Evolutionary conservation across 2,888 invertebrate species (phyloP), one percentile per base, ranked within the genome.

Genomic region (Pasiphila rectangulata): DNA sequence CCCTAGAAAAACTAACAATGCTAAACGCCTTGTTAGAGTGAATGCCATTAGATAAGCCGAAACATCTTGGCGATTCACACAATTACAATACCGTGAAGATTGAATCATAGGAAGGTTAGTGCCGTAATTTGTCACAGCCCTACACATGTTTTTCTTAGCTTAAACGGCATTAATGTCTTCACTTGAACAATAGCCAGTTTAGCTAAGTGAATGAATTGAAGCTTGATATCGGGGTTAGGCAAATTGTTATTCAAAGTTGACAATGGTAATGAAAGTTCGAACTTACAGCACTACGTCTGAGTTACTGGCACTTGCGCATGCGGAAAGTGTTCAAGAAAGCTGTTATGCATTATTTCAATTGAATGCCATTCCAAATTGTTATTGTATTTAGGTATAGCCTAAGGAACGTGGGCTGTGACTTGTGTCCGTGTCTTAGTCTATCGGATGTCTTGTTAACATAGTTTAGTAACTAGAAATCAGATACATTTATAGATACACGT

Each of bases 51-150:
- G 59, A 50, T 51, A 60, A 62, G 61, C 53, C 58, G 59, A 64
- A 61, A 63, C 62, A 61, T 61, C 57, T 59, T 51, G 52, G 47
- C 49, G 63, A 61, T 63, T 61, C 53, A 44, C 47, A 72, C 67
- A 71, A 70, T 67, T 48, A 73, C 68, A 72, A 69, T 67, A 54
- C 57, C 48, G 50, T 50, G 55, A 52, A 64, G 64, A 64, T 64
- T 58, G 49, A 48, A 51, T 56, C 56, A 54, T 59, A 51, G 5
- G 37, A 42, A 30, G 50, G 56, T 52, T 54, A 24, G 44, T 50
- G 51, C 56, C 45, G 51, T 59, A 61, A 71, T 72, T 72, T 75
- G 71, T 71, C 72, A 68, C 67, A 66, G 50, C 37, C 30, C 41
- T 49, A 57, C 54, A 46, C 43, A 54, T 48, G 51, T 58, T 51